Conservation (phyloP, 2,113 vertebrate species). For the Charina bottae region DNA sequence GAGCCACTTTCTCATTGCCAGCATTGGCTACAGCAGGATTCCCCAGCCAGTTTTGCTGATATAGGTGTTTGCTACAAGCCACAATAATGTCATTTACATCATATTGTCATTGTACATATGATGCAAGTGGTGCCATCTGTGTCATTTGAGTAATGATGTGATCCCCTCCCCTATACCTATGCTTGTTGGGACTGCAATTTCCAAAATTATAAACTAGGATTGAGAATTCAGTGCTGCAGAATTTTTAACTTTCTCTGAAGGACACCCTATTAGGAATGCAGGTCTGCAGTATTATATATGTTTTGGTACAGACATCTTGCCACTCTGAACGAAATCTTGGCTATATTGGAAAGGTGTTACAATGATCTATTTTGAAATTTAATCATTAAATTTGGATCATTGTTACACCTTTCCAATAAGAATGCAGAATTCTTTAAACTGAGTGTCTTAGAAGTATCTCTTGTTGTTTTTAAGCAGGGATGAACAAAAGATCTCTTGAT, state of each 20-base stretch:
- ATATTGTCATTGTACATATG: not conserved
- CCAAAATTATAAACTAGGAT: not conserved
- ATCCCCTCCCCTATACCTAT: not conserved
- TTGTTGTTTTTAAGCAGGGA: not conserved
- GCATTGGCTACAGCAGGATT: not conserved
- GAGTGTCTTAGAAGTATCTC: not conserved
- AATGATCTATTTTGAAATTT: not conserved
- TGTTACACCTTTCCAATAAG: not conserved
- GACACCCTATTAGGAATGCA: not conserved
- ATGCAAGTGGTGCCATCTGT: not conserved
- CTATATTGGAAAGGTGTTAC: not conserved
- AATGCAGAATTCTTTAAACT: not conserved
- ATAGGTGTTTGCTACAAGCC: not conserved
- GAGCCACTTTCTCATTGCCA: not conserved
- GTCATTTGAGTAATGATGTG: not conserved
- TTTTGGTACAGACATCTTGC: not conserved
- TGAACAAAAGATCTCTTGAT: not conserved
- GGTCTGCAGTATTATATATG: not conserved
- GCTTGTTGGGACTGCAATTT: not conserved
- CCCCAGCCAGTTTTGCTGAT: not conserved
- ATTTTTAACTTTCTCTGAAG: not conserved
- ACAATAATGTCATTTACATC: not conserved
- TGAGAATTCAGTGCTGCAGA: not conserved
- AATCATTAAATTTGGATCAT: not conserved
- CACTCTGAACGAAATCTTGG: not conserved